A percentile compares a stretch with the other conserved stretches of the same genome.
phyloP scores from a whole-genome alignment of 2,888 invertebrate genomes.

The Kuschelorhynchus macadamiae region DNA sequence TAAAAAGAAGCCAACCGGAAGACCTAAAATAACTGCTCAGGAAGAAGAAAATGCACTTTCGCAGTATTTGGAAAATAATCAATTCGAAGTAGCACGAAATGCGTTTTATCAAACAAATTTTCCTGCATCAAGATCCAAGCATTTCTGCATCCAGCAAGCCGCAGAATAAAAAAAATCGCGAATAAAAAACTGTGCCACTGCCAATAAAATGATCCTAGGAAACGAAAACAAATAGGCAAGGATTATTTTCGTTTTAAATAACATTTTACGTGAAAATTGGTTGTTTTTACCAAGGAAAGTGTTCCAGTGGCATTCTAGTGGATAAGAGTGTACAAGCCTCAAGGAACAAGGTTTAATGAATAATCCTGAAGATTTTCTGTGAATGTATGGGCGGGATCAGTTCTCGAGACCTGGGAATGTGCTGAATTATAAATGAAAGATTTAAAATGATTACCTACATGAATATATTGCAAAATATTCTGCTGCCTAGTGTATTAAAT shows the following conservation, averaged over 20 bases:
- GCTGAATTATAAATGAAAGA: background rate
- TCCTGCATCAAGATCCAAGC: background rate
- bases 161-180: constrained; percentile 1
- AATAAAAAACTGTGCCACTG: background rate
- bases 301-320: background rate
- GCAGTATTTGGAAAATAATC: too few relatives aligned
- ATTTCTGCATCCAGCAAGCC: too few relatives aligned
- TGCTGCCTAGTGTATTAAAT: too few relatives aligned
- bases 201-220: background rate
- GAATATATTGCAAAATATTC: too few relatives aligned
- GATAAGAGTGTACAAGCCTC: too few relatives aligned
- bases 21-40: background rate
- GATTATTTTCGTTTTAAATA: background rate
- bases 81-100: background rate
- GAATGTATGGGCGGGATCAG: background rate
- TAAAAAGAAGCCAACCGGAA: constrained; percentile 3
- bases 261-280: background rate
- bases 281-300: background rate
- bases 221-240: background rate
- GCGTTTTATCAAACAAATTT: background rate
- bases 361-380: background rate
- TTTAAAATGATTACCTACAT: background rate
- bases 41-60: background rate
- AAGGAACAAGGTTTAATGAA: background rate
- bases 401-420: background rate